Conservation (phyloP, 2,797 vertebrate species). For the Alca torda region DNA sequence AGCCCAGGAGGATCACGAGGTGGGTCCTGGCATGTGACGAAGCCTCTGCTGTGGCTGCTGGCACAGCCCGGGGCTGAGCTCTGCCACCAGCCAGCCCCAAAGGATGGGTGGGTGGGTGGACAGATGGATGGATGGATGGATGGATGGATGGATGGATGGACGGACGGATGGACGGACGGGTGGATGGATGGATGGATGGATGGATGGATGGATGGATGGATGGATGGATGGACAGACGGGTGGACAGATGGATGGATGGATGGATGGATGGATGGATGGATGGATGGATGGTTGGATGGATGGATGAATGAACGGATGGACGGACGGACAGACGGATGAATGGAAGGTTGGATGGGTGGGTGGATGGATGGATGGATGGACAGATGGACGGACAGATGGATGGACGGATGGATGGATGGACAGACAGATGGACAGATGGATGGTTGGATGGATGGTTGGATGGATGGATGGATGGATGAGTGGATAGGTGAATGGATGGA, state of each 20-base stretch:
- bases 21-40: background rate
- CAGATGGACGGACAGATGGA: background rate
- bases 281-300: too few species aligned
- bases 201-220: too few species aligned
- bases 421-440: too few species aligned
- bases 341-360: accelerated
- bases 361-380: too few species aligned
- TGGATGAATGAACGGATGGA: too few species aligned
- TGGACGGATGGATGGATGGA: too few species aligned
- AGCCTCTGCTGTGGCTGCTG: accelerated
- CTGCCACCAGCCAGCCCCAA: background rate
- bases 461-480: too few species aligned
- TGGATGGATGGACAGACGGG: too few species aligned
- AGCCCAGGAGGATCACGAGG: slow-evolving; percentile 97
- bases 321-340: background rate
- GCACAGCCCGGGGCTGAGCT: accelerated
- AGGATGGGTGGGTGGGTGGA: accelerated
- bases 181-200: background rate
- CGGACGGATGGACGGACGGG: accelerated
- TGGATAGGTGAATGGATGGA: too few species aligned
- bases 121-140: accelerated
- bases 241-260: too few species aligned
- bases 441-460: accelerated
- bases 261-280: too few species aligned
- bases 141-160: accelerated